A percentile compares a stretch with the other conserved stretches of the same genome.
Conservation (phyloP, 2,888 invertebrate species). For the Leucozona laternaria region DNA sequence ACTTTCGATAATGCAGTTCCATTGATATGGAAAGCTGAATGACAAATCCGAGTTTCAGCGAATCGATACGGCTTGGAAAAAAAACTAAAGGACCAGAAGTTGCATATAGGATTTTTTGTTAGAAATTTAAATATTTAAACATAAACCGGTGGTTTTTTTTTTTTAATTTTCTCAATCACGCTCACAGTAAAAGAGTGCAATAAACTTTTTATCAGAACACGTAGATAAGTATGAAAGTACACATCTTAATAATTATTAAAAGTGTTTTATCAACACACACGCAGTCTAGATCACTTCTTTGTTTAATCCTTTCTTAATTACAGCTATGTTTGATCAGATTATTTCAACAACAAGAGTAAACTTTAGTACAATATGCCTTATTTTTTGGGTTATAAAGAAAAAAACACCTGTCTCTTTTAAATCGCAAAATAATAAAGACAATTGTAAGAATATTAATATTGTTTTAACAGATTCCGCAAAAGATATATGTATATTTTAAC, state of each 20-base stretch:
- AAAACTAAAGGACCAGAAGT: not conserved
- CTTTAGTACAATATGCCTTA: not conserved
- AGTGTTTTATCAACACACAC: not conserved
- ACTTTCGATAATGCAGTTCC: too few relatives aligned
- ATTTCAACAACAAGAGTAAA: not conserved
- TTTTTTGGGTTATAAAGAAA: not conserved
- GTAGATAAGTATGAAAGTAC: not conserved
- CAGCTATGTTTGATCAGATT: constrained; percentile 36
- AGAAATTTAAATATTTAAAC: not conserved
- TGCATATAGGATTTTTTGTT: not conserved
- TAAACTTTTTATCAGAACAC: constrained; percentile 41
- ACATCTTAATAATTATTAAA: not conserved
- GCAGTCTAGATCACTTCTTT: constrained; percentile 4
- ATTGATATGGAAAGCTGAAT: not conserved
- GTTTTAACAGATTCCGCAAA: not conserved
- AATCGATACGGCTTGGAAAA: not conserved
- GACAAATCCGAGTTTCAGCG: not conserved
- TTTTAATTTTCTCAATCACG: not conserved
- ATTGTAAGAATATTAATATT: not conserved
- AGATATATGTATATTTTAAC: not conserved
- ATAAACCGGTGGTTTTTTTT: not conserved
- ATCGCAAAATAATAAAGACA: not conserved
- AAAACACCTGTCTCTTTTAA: not conserved
- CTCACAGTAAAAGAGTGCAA: constrained; percentile 12
- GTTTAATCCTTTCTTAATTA: constrained; percentile 26